Evolutionary conservation across 2,113 vertebrate species (phyloP), one percentile per base, ranked within the genome.

Genomic region (Indri indri): DNA sequence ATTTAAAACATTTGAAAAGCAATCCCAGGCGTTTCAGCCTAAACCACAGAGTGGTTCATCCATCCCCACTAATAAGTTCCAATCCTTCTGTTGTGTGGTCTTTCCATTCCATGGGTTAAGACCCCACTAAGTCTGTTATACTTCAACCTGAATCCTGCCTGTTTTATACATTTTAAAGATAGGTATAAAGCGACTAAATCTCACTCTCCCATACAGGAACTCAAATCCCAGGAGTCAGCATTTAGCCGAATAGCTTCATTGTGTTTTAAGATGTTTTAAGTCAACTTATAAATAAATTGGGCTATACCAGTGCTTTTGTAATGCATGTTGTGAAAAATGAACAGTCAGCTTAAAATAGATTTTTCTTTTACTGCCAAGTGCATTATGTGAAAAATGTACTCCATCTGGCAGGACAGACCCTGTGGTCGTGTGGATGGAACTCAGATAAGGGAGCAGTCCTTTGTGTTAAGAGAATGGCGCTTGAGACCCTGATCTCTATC

Each of bases 11-110:
- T 92, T 98, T 92, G 76, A 97, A 97, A 98, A 95, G 92, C 84
- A 97, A 40, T 96, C 96, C 95, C 90, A 92, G 91, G 93, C 42
- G 1, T 94, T 97, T 90, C 90, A 96, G 90, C 88, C 11, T 37
- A 96, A 97, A 96, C 97, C 97, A 71, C 97, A 95, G 90, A 87
- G 96, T 0, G 61, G 96, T 85, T 95, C 92, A 90, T 94, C 97
- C 68, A 61, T 52, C 63, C 76, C 84, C 77, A 80, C 79, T 96
- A 95, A 96, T 95, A 96, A 91, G 96, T 92, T 96, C 95, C 98
- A 97, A 90, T 47, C 81, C 85, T 85, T 98, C 85, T 89, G 95
- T 73, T 98, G 98, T 97, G 98, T 98, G 98, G 97, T 97, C 98
- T 97, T 94, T 86, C 66, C 57, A 68, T 84, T 92, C 66, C 61